Evolutionary conservation across 2,797 vertebrate genomes (phyloP).

Genomic region (Chlorospingus semifuscus): DNA sequence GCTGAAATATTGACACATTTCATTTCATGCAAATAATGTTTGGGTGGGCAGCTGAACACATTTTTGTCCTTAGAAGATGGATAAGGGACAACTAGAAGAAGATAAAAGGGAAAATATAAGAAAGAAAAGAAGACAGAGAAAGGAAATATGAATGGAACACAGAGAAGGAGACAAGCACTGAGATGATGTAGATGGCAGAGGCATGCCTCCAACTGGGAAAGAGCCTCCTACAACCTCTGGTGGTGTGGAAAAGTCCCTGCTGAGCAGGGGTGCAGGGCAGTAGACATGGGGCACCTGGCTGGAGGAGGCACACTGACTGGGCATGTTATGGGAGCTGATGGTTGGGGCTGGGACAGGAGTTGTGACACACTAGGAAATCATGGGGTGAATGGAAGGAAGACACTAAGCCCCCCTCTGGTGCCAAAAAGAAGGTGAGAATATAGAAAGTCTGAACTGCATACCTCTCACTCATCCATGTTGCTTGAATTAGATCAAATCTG

Average conservation of each 20-base stretch:
- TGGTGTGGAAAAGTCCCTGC: neutral
- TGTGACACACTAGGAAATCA: neutral
- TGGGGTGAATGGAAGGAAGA: neutral
- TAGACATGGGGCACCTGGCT: neutral
- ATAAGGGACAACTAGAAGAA: neutral
- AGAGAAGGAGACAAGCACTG: neutral
- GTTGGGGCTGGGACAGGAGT: accelerated
- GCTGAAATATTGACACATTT: neutral
- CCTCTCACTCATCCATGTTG: neutral
- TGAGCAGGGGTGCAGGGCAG: neutral
- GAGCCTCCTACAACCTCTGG: neutral
- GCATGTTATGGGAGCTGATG: neutral
- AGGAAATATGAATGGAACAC: neutral
- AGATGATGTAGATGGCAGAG: neutral
- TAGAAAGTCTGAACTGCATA: neutral
- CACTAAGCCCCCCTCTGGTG: neutral
- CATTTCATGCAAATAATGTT: neutral
- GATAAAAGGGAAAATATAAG: neutral
- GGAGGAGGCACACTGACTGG: neutral
- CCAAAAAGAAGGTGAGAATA: neutral
- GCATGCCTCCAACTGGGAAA: neutral
- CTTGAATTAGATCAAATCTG: neutral
- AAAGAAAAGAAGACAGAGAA: neutral
- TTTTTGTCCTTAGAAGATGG: neutral
- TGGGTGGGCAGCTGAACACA: neutral